Evolutionary conservation across 2,888 invertebrate species (phyloP).

Genomic region (Chymomyza fuscimana): DNA sequence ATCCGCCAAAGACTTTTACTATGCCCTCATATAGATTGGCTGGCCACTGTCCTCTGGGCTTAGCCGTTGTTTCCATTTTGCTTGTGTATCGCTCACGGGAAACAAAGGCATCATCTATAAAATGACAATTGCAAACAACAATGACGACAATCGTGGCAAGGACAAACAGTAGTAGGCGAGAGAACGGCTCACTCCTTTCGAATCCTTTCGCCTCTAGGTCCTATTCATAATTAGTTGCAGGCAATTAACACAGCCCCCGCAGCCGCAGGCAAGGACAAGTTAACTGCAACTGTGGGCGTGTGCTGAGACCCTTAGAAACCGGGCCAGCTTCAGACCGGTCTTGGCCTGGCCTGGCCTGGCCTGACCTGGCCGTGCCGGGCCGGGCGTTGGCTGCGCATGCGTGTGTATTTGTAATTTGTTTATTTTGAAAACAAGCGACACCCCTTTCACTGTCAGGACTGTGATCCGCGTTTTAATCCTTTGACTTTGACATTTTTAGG

Average conservation of each 20-base stretch:
- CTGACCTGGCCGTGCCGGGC: no score
- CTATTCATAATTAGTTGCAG: slow-evolving; percentile 75
- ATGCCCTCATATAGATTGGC: slow-evolving; percentile 32
- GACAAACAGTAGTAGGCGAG: slow-evolving; percentile 69
- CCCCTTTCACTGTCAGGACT: slow-evolving; percentile 56
- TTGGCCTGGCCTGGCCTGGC: no score
- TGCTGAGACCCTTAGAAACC: background rate
- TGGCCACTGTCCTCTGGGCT: background rate
- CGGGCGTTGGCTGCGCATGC: slow-evolving; percentile 13
- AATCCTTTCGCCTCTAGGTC: slow-evolving; percentile 11
- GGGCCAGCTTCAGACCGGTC: background rate
- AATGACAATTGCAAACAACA: slow-evolving; percentile 77
- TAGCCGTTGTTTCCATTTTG: background rate
- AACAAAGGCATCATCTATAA: slow-evolving; percentile 74
- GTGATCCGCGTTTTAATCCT: slow-evolving; percentile 61
- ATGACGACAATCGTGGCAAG: slow-evolving; percentile 75
- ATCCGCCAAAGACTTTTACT: slow-evolving; percentile 70
- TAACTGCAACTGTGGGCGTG: background rate
- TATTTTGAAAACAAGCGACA: slow-evolving; percentile 74
- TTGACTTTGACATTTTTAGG: slow-evolving; percentile 56
- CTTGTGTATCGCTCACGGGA: background rate
- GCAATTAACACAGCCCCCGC: slow-evolving; percentile 65
- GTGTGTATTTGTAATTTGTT: slow-evolving; percentile 67
- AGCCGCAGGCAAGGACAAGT: slow-evolving; percentile 58
- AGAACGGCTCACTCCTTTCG: slow-evolving; percentile 57